phyloP scores from a whole-genome alignment of 2,113 vertebrate species.

The Sakesphorus luctuosus region DNA sequence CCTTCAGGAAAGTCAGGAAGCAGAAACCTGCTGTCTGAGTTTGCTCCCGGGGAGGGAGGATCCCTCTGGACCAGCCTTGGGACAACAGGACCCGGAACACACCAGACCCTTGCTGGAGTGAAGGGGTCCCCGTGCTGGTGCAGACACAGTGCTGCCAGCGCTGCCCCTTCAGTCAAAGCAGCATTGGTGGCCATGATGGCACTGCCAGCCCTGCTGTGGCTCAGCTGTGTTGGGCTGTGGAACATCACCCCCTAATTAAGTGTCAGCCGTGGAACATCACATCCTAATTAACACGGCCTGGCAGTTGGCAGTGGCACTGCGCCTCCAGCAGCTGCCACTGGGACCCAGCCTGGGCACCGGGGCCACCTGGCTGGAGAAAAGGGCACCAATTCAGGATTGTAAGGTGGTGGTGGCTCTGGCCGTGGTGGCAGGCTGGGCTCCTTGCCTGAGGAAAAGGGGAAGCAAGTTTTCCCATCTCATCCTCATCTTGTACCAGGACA shows the following conservation, averaged over 20 bases:
- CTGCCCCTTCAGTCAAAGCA: constrained; percentile 36
- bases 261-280: constrained; percentile 58
- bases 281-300: constrained; percentile 69
- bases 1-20: neutral
- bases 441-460: neutral
- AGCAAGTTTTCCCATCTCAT: neutral
- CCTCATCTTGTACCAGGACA: neutral
- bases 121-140: neutral
- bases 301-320: constrained; percentile 46
- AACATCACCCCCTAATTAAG: constrained; percentile 35
- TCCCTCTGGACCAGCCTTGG: neutral
- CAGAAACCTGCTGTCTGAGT: neutral
- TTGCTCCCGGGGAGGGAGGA: neutral
- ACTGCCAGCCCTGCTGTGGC: constrained; percentile 44
- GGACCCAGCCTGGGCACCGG: constrained; percentile 29
- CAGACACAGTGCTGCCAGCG: neutral
- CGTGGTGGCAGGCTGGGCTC: neutral
- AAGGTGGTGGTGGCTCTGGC: neutral
- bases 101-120: neutral
- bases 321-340: constrained; percentile 74
- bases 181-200: neutral
- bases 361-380: constrained; percentile 3
- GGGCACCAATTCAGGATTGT: neutral
- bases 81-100: neutral
- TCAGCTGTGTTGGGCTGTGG: constrained; percentile 6